Percentiles rank a stretch among this genome's conserved stretches.
These are phyloP conservation scores for Drosophila nasuta DNA, from an alignment of 1,140 invertebrate species.

Conservation along the genomic window DNA sequence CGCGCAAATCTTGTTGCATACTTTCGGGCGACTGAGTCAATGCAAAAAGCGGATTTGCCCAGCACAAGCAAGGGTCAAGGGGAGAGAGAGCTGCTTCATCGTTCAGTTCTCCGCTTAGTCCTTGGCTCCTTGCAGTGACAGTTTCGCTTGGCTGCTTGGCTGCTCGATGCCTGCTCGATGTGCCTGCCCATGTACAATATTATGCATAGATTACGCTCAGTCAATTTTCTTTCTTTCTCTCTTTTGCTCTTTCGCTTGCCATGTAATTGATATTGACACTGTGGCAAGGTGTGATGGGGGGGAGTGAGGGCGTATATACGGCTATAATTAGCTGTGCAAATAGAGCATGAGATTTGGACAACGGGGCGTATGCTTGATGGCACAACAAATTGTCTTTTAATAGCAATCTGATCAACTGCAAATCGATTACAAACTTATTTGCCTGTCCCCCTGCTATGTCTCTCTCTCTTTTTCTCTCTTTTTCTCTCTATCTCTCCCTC, in stretches of 20 bases:
- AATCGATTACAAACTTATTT: conserved; percentile 4
- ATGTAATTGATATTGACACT: conserved; percentile 68
- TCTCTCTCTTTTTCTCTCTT: background rate
- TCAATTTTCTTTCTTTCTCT: conserved; percentile 2
- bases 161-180: conserved; percentile 44
- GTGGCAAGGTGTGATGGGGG: background rate
- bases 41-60: conserved; percentile 52
- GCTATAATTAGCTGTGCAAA: conserved; percentile 49
- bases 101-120: conserved; percentile 2
- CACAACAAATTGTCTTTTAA: conserved; percentile 6
- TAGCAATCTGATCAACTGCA: conserved; percentile 5
- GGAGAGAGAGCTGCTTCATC: background rate
- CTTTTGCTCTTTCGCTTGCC: background rate
- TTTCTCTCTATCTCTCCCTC: no score
- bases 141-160: conserved; percentile 59
- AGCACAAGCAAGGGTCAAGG: background rate
- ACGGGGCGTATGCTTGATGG: conserved; percentile 29
- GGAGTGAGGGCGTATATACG: background rate
- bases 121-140: conserved; percentile 53
- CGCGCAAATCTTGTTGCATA: conserved; percentile 68
- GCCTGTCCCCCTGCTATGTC: background rate
- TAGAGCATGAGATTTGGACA: conserved; percentile 34
- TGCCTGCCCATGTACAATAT: conserved; percentile 28
- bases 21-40: conserved; percentile 45
- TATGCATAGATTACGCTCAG: conserved; percentile 46